Evolutionary conservation across 2,888 invertebrate species (phyloP).

Genomic region (Unio pictorum): DNA sequence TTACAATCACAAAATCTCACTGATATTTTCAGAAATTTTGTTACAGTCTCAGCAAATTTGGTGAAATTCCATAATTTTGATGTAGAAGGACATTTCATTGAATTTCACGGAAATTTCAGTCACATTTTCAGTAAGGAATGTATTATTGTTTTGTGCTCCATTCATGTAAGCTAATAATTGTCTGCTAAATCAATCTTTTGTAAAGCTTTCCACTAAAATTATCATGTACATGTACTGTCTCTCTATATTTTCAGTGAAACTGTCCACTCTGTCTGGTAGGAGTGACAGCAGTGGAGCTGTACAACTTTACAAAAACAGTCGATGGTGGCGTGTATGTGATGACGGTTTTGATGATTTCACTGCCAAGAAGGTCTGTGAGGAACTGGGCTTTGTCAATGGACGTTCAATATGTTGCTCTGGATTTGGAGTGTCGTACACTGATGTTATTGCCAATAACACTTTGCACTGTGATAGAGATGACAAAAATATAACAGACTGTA

Average conservation of each 20-base stretch:
- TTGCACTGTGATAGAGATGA: slow-evolving; percentile 72
- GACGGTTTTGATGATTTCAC: slow-evolving; percentile 56
- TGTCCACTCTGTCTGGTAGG: slow-evolving; percentile 37
- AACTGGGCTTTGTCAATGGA: slow-evolving; percentile 56
- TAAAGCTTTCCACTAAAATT: too few relatives aligned
- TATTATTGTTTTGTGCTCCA: too few relatives aligned
- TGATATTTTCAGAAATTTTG: too few relatives aligned
- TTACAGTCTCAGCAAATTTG: too few relatives aligned
- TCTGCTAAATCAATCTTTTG: too few relatives aligned
- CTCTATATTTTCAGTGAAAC: slow-evolving; percentile 41
- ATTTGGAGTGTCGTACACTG: slow-evolving; percentile 28
- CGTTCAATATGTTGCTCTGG: slow-evolving; percentile 59
- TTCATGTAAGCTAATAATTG: too few relatives aligned
- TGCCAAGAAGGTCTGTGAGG: slow-evolving; percentile 54
- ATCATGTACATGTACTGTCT: background rate
- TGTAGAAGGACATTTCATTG: too few relatives aligned
- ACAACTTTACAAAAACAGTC: slow-evolving; percentile 38
- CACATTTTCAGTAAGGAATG: too few relatives aligned
- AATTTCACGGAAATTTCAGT: too few relatives aligned
- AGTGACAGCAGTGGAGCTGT: slow-evolving; percentile 53
- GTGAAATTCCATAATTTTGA: too few relatives aligned
- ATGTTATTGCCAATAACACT: slow-evolving; percentile 51
- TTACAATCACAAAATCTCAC: too few relatives aligned
- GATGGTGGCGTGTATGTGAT: slow-evolving; percentile 57
- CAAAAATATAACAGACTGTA: slow-evolving; percentile 45